phyloP scores from a whole-genome alignment of 2,113 vertebrate species.

The Serilophus lunatus region DNA sequence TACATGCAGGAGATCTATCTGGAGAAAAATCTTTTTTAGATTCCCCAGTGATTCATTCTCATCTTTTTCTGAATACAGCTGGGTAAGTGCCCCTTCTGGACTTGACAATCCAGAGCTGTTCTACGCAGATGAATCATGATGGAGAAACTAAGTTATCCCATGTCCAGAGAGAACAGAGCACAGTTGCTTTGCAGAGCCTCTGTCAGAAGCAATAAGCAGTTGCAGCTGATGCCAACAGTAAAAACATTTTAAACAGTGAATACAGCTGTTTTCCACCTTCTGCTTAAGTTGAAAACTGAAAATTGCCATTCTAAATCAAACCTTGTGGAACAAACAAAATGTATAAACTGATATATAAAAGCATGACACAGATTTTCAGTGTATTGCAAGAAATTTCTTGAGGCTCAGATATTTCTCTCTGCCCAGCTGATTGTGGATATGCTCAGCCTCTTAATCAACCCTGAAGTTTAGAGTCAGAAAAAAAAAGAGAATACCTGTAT shows the following conservation, averaged over 20 bases:
- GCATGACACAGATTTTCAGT: background rate
- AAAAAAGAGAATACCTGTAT: background rate
- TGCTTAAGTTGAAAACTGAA: background rate
- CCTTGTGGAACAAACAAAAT: background rate
- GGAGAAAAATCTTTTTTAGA: background rate
- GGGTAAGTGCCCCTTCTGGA: background rate
- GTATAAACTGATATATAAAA: background rate
- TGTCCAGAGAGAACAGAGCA: background rate
- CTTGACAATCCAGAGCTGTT: background rate
- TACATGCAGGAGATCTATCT: background rate
- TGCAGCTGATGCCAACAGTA: background rate
- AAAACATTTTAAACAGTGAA: background rate
- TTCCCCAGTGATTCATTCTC: background rate
- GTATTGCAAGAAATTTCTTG: background rate
- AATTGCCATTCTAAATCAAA: background rate
- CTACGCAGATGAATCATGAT: slow-evolving; percentile 1
- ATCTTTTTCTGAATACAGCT: background rate
- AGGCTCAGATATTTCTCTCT: background rate
- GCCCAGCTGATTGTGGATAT: background rate
- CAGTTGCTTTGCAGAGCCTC: background rate
- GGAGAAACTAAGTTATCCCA: slow-evolving; percentile 21
- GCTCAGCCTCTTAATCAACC: background rate
- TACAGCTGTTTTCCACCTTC: background rate
- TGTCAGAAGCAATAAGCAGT: background rate
- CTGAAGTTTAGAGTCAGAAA: background rate